Base-by-base conservation (phyloP, 2,113 vertebrate species). In the Muscicapa adusta region DNA sequence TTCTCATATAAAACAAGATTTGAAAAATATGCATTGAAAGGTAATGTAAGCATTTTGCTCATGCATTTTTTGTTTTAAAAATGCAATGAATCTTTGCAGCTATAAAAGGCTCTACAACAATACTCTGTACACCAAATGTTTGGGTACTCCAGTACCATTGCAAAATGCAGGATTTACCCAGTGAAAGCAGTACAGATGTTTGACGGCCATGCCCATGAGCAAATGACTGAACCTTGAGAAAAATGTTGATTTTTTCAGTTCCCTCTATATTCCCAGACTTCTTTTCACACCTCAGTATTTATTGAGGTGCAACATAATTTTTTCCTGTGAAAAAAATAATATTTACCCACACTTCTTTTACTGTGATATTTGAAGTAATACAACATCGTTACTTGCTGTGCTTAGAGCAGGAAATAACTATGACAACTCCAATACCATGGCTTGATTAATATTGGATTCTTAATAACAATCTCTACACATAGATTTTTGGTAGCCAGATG, bases 361-460 rank as follows among this genome's bases (percentile, higher is more conserved):
- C 56, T 5, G 1, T 77, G 67, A 47, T 93, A 67, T 70, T 40
- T 71, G 85, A 91, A 87, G 65, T 79, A 91, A 75, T 62, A 70
- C 45, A 70, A 88, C 53, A 70, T 91, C 1, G 0, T 95, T 94
- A 88, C 34, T 88, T 73, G 78, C 78, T 88, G 9, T 63, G 67
- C 82, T 85, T 56, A 51, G 34, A 88, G 89, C 60, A 77, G 78
- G 75, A 96, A 95, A 95, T 96, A 91, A 91, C 91, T 88, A 54
- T 77, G 91, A 95, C 93, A 90, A 36, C 78, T 95, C 68, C 93
- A 88, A 94, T 96, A 96, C 56, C 61, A 7, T 34, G 36, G 60
- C 85, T 95, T 90, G 88, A 91, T 95, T 96, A 95, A 95, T 96
- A 93, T 85, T 96, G 94, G 91, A 95, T 96, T 96, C 96, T 93